Evolutionary conservation across 2,888 invertebrate genomes (phyloP), one percentile per base, ranked within the genome.

Genomic region (Troides aeacus): DNA sequence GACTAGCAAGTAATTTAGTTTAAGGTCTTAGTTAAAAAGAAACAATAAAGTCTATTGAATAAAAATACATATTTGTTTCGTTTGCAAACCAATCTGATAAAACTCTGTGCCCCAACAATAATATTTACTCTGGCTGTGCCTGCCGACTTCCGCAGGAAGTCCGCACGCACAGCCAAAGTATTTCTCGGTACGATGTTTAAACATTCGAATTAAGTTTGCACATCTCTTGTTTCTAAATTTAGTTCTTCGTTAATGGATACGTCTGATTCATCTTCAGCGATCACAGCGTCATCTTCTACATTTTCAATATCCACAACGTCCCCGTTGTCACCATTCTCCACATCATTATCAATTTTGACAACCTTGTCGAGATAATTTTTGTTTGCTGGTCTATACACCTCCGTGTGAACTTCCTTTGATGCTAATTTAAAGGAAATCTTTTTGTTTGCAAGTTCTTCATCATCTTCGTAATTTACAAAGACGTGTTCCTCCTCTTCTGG

Each of bases 401-500:
- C 78, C 12, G 79, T 71, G 21, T 72, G 72, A 0, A 69, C 69
- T 36, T 78, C 77, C 67, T 80, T 79, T 23, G 64, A 80, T 57
- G 81, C 79, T 0, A 74, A 59, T 1, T 57, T 66, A 46, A 82
- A 81, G 12, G 78, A 76, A 7, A 62, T 58, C 6, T 42, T 57
- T 30, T 46, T 30, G 6, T 36, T 36, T 53, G 53, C 17, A 53
- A 56, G 12, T n/a, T 24, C 8, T 0, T 74, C 18, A 15, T 77
- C 71, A 15, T 72, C 69, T 6, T 65, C 18, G 24, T 61, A 1
- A 73, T 71, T 10, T 39, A 7, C 0, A 6, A 68, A 77, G 0
- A 80, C 81, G 64, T 87, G 86, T 0, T 86, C 84, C 17, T 86
- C 84, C 17, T 70, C 74, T n/a, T 57, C 57, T 39, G 42, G 17